Conservation (phyloP, 2,797 vertebrate genomes). For the Artibeus jamaicensis region DNA sequence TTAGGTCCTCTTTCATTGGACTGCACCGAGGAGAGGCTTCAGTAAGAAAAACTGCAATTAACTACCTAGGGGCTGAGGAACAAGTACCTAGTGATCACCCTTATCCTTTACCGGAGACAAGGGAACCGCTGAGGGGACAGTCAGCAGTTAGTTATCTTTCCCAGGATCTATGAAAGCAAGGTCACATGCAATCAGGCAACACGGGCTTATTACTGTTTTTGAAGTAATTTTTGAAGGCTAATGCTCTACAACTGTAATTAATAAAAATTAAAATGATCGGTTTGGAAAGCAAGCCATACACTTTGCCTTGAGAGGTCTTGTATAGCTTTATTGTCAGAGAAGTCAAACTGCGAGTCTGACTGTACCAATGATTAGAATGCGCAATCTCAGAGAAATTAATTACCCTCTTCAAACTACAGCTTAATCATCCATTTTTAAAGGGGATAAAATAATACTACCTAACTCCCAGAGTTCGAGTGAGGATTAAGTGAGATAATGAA, state of each 20-base stretch:
- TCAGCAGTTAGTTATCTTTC: neutral
- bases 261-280: neutral
- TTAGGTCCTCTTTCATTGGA: neutral
- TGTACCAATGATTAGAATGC: neutral
- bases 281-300: neutral
- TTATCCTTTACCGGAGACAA: neutral
- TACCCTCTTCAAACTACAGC: slow-evolving; percentile 52
- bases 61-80: neutral
- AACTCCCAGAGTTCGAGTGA: slow-evolving; percentile 58
- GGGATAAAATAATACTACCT: slow-evolving; percentile 43
- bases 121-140: neutral
- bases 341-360: neutral
- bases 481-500: slow-evolving; percentile 70
- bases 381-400: slow-evolving; percentile 56
- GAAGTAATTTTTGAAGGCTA: neutral
- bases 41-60: neutral
- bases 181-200: neutral
- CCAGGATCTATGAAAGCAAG: neutral
- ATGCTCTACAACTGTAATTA: neutral
- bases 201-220: neutral
- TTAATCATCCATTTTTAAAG: slow-evolving; percentile 50
- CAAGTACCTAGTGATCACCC: neutral
- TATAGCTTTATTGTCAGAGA: neutral
- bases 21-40: neutral
- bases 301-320: neutral